These are phyloP conservation scores for Eublepharis macularius DNA, from an alignment of 2,113 vertebrate genomes.

Conservation along the genomic window DNA sequence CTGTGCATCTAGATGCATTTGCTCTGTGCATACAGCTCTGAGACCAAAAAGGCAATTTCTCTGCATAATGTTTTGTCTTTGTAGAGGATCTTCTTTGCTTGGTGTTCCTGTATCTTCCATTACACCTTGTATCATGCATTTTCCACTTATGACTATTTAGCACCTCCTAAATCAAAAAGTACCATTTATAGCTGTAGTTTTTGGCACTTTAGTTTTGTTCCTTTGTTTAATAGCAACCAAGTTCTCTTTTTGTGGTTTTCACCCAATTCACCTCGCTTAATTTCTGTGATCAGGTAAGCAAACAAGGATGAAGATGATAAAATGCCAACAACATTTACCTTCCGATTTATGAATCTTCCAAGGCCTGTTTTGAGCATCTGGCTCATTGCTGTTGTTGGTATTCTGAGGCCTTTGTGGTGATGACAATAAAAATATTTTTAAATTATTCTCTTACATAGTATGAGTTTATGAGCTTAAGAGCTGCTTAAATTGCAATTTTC, in stretches of 20 bases:
- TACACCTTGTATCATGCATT: no score
- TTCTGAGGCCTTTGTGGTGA: background rate
- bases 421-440: constrained; percentile 5
- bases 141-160: background rate
- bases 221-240: background rate
- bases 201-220: background rate
- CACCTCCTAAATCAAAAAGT: background rate
- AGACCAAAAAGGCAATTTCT: background rate
- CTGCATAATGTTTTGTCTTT: background rate
- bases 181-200: background rate
- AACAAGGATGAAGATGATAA: background rate
- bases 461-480: constrained; percentile 1
- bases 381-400: background rate
- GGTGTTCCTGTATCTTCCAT: no score
- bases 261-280: background rate
- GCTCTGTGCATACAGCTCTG: background rate
- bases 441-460: background rate
- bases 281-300: constrained; percentile 16
- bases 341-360: background rate
- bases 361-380: background rate
- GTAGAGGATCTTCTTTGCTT: background rate
- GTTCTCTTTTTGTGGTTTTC: background rate
- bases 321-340: background rate
- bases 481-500: background rate
- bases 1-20: background rate